Base-by-base conservation (phyloP, 2,888 invertebrate species). In the Oscheius sp. region DNA sequence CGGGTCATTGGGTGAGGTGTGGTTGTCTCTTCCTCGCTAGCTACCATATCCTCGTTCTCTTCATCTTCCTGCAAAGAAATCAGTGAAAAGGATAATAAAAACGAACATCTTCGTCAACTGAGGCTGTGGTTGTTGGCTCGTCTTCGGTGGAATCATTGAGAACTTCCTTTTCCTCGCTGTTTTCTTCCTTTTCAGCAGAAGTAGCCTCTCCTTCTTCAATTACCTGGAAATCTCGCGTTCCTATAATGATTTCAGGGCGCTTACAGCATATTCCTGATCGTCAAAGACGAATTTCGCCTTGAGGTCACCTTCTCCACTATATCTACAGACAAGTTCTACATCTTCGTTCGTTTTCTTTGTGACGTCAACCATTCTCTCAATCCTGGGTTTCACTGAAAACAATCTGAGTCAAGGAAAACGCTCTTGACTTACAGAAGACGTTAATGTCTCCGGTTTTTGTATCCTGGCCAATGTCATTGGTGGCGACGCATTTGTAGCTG, bases 401-500 rank as follows among this genome's bases (percentile, higher is more conserved):
- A 7, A 9, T 9, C n/a, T 9, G 35, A 6, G 35, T 6, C 35
- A 35, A 9, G 35, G 35, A 35, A 3, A 35, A 3, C 35, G 9
- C 9, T 35, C 3, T 35, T 35, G 3, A 70, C 81, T 73, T 70
- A 83, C 84, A 75, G 77, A 74, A 81, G 23, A 84, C 77, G 9
- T 58, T 23, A 16, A 84, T 70, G 7, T 74, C 64, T 7, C 77
- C 74, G 3, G 35, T 69, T 27, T 73, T 73, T 5, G 66, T 76
- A 49, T 69, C 78, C 2, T 52, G 53, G 66, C 83, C 84, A 43
- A 83, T 75, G 7, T 72, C 72, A 56, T 84, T 84, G 29, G 70
- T 77, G 1, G 82, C 84, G 25, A 77, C 58, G 55, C 84, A 84
- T 55, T 77, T 77, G 75, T 84, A 84, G 6, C 73, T 66, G 55